Conservation (phyloP, 2,797 vertebrate species). For the Rhinatrema bivittatum region DNA sequence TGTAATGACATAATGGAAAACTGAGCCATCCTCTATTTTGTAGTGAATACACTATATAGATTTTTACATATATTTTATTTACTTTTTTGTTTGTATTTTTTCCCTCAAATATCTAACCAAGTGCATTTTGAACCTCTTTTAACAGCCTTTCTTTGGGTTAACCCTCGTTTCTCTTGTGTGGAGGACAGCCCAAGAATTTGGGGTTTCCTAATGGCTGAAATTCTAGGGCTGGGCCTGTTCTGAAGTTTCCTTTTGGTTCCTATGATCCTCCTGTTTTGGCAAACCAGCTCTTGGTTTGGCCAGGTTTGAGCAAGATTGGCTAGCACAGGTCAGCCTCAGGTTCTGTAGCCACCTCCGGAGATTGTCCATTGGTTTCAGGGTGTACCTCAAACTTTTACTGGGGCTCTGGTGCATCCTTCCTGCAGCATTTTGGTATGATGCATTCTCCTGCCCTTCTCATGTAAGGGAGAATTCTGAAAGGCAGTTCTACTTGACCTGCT, state of each 20-base stretch:
- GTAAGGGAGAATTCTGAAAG: slow-evolving; percentile 64
- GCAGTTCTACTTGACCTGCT: slow-evolving; percentile 92
- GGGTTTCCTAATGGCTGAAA: slow-evolving; percentile 52
- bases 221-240: slow-evolving; percentile 81
- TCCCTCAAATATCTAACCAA: slow-evolving; percentile 56
- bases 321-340: slow-evolving; percentile 96
- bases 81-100: slow-evolving; percentile 38
- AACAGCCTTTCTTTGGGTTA: slow-evolving; percentile 71
- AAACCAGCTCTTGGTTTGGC: slow-evolving; percentile 88
- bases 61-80: slow-evolving; percentile 19
- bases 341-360: slow-evolving; percentile 58
- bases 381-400: slow-evolving; percentile 21
- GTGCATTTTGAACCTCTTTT: slow-evolving; percentile 64
- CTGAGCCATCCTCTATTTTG: slow-evolving; percentile 19
- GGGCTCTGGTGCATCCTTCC: slow-evolving; percentile 44
- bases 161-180: slow-evolving; percentile 72
- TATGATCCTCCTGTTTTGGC: slow-evolving; percentile 91
- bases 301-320: slow-evolving; percentile 77
- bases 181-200: slow-evolving; percentile 56
- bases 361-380: slow-evolving; percentile 60
- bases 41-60: slow-evolving; percentile 31
- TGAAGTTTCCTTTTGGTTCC: slow-evolving; percentile 93
- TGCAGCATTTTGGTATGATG: slow-evolving; percentile 50
- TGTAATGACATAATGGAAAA: slow-evolving; percentile 12
- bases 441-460: slow-evolving; percentile 55